These are phyloP conservation scores for Thereva nobilitata DNA, from an alignment of 2,888 invertebrate genomes.

Conservation along the genomic window DNA sequence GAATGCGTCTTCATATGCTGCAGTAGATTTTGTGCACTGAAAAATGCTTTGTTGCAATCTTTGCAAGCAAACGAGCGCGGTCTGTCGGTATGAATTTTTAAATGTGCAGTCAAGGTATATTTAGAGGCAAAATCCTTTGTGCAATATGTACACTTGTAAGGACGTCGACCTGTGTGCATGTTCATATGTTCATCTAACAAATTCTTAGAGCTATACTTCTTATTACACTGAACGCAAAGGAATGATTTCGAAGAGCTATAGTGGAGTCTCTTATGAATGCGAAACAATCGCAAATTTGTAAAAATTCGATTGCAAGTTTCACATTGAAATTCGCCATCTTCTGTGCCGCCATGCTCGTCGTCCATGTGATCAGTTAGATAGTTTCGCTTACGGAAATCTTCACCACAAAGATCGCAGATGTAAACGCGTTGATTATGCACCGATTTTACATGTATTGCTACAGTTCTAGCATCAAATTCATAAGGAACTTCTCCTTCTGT, in stretches of 20 bases:
- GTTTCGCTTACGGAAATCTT: slow-evolving; percentile 66
- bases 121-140: slow-evolving; percentile 77
- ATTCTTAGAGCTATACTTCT: slow-evolving; percentile 70
- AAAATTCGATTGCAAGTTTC: slow-evolving; percentile 68
- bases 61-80: slow-evolving; percentile 72
- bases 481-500: slow-evolving; percentile 55
- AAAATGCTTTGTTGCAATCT: slow-evolving; percentile 72
- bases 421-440: slow-evolving; percentile 68
- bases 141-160: slow-evolving; percentile 69
- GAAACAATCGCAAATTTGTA: slow-evolving; percentile 64
- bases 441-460: slow-evolving; percentile 66
- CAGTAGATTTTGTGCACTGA: slow-evolving; percentile 74
- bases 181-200: slow-evolving; percentile 74
- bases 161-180: slow-evolving; percentile 69
- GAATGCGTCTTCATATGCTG: slow-evolving; percentile 78
- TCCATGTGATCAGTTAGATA: slow-evolving; percentile 69
- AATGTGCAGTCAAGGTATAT: slow-evolving; percentile 75
- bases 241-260: slow-evolving; percentile 66
- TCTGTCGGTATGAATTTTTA: slow-evolving; percentile 72
- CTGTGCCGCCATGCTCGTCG: slow-evolving; percentile 63
- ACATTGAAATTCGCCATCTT: slow-evolving; percentile 68
- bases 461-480: slow-evolving; percentile 63
- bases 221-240: slow-evolving; percentile 69
- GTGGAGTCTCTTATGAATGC: slow-evolving; percentile 69
- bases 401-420: slow-evolving; percentile 72